Evolutionary conservation across 2,888 invertebrate species (phyloP), one percentile per base, ranked within the genome.

Genomic region (Hermodice carunculata): DNA sequence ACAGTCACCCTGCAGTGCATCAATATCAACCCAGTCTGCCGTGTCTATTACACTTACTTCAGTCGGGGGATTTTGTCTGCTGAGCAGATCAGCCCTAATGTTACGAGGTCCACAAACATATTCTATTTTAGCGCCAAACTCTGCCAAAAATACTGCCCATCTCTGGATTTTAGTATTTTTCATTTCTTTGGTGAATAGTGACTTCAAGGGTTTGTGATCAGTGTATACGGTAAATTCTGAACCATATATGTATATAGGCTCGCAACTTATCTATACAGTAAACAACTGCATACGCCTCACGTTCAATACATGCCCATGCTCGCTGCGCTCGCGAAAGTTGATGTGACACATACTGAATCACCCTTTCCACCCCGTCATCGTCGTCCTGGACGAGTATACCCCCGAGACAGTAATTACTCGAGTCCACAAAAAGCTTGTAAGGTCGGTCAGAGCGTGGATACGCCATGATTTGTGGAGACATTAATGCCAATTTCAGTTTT

Each of bases 121-220:
- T 57, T 51, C 4, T 26, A 56, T 48, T 19, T 34, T 34, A 11
- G 46, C 54, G 6, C 56, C 62, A 49, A 29, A 56, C 40, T 62
- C 62, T 14, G 54, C 62, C n/a, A 62, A 14, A 1, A 62, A 8
- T 2, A 62, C 40, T 3, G 46, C 56, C 62, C 62, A 62, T 17
- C 56, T 2, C 22, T 62, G 62, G 3, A 62, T 40, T 24, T 56
- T 44, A 5, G 62, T 62, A 19, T 62, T 62, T 2, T 17, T 17
- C 22, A 54, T 28, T 14, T 48, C 37, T 32, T 34, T 22, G 19
- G 54, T 42, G 14, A 62, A 62, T 8, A 62, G 19, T 28, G 46
- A 34, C 3, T 17, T 34, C 40, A 62, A 19, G 1, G 62, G 56
- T 24, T 62, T 62, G 46, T 62, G 62, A 28, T 62, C 62, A 14